A percentile compares a stretch with the other conserved stretches of the same genome.
These are phyloP conservation scores for Cephus pygmeus DNA, from an alignment of 2,888 invertebrate species.

Conservation along the genomic window DNA sequence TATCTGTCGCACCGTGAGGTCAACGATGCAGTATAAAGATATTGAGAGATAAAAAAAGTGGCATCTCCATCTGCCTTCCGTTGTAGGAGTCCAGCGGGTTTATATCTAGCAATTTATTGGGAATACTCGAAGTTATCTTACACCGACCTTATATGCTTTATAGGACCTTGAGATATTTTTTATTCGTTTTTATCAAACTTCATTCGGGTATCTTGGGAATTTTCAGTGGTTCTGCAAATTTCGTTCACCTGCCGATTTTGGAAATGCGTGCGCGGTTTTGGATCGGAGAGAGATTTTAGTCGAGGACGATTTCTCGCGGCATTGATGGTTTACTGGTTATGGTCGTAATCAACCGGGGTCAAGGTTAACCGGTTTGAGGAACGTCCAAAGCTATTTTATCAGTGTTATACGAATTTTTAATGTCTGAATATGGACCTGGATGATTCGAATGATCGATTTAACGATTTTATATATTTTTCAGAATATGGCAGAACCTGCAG, in stretches of 20 bases:
- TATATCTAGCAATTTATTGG: background rate
- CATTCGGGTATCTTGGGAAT: background rate
- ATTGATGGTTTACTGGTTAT: background rate
- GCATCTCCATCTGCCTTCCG: background rate
- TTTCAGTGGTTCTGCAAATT: background rate
- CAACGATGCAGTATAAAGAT: background rate
- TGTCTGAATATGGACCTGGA: background rate
- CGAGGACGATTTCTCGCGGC: background rate
- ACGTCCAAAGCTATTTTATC: background rate
- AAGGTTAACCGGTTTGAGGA: background rate
- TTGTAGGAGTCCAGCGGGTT: background rate
- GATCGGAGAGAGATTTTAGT: background rate
- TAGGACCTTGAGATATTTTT: background rate
- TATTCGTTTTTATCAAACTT: background rate
- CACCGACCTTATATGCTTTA: background rate
- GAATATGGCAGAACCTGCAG: slow-evolving; percentile 83
- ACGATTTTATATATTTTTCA: slow-evolving; percentile 54
- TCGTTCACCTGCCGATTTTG: background rate
- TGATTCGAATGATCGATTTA: slow-evolving; percentile 4
- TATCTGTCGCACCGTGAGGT: background rate
- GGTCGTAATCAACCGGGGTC: background rate
- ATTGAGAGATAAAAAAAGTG: background rate
- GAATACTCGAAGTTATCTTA: background rate
- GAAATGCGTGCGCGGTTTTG: background rate
- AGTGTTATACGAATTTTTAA: background rate